Evolutionary conservation across 2,888 invertebrate species (phyloP), one percentile per base, ranked within the genome.

Genomic region (Perdita meconis): DNA sequence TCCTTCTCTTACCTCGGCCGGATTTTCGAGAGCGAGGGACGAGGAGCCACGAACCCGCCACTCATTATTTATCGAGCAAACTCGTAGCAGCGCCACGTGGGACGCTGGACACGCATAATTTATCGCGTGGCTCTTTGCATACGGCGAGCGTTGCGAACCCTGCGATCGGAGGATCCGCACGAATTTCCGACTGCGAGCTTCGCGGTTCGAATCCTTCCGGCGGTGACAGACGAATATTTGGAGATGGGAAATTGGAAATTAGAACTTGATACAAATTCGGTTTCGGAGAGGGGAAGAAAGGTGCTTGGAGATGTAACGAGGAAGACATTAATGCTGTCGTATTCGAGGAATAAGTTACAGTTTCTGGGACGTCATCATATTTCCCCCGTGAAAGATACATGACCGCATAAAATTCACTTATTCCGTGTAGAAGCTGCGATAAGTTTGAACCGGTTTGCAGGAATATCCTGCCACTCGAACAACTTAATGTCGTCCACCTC

Each of bases 21-120:
- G 56, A 36, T 78, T 73, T 73, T 38, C 55, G 44, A 16, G 38
- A 19, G 13, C 30, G 13, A 24, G 36, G 34, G 53, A 55, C 38
- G 63, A 51, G 30, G 63, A 38, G 50, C 60, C 47, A 44, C 44
- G 47, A 13, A 16, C 55, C 68, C 67, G 66, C 68, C 78, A 79
- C 84, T 80, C 86, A 75, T 89, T 87, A 89, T 88, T 88, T 87
- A 89, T 89, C 84, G 84, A 79, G 77, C 70, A 75, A 83, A 80
- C 83, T 83, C 75, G 83, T 74, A 73, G 69, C 80, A 71, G 74
- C 66, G 79, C 82, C 87, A 87, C 84, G 87, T 89, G 86, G 88
- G 87, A 84, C 77, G 79, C 71, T 76, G 83, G 78, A 81, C 87
- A 86, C 86, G 85, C 85, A 87, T 87, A 88, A 89, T 87, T 89